phyloP scores from a whole-genome alignment of 2,797 vertebrate genomes.

The Melanotaenia nigrans region DNA sequence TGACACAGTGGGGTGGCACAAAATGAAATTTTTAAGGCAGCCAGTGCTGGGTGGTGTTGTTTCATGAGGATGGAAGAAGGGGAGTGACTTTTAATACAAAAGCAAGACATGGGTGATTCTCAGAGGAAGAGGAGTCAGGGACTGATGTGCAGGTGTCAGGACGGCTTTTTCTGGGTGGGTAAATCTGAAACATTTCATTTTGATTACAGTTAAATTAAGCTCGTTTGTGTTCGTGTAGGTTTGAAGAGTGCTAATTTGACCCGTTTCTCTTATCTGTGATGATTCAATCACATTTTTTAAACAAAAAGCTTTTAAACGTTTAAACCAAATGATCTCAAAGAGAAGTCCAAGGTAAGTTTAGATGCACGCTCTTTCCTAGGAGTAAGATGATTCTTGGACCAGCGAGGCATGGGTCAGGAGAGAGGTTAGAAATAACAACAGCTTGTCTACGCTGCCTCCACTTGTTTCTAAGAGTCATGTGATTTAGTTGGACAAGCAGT shows the following conservation, averaged over 20 bases:
- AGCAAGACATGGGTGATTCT: constrained; percentile 42
- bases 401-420: constrained; percentile 33
- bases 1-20: constrained; percentile 54
- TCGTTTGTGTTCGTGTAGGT: not conserved
- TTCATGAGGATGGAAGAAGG: constrained; percentile 25
- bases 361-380: not conserved
- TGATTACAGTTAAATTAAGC: not conserved
- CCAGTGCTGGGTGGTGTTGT: constrained; percentile 33
- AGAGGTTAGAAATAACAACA: constrained; percentile 51
- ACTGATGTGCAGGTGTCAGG: constrained; percentile 33
- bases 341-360: not conserved
- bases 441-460: constrained; percentile 15
- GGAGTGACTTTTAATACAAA: constrained; percentile 22
- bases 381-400: constrained; percentile 47
- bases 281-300: not conserved
- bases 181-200: constrained; percentile 16
- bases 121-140: constrained; percentile 28
- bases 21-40: constrained; percentile 64
- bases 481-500: constrained; percentile 19
- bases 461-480: constrained; percentile 18
- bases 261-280: not conserved
- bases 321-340: not conserved
- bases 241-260: not conserved
- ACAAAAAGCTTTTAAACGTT: not conserved
- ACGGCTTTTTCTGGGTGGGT: constrained; percentile 58